These are phyloP conservation scores for Aethina tumida DNA, from an alignment of 1,140 invertebrate species.

Conservation along the genomic window DNA sequence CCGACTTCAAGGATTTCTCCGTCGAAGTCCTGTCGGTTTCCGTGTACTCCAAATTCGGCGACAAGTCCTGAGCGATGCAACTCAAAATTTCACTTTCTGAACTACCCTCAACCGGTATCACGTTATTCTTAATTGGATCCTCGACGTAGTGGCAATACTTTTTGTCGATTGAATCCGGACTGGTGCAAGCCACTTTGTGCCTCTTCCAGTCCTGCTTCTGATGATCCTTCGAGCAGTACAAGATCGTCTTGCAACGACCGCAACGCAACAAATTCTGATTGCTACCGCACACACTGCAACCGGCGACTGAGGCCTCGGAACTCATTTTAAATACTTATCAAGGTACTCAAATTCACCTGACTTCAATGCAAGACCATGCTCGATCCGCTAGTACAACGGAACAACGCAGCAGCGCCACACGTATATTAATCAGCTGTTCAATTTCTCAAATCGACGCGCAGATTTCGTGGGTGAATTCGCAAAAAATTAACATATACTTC, in stretches of 20 bases:
- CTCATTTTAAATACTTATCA: constrained; percentile 25
- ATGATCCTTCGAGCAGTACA: constrained; percentile 65
- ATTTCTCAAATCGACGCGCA: too few relatives aligned
- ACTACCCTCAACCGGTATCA: constrained; percentile 48
- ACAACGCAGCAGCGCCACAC: too few relatives aligned
- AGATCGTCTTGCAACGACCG: constrained; percentile 53
- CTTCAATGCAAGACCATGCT: too few relatives aligned
- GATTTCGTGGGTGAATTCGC: too few relatives aligned
- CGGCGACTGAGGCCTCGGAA: constrained; percentile 8
- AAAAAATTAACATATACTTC: too few relatives aligned
- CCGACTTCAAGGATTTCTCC: constrained; percentile 30
- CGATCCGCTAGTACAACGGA: too few relatives aligned
- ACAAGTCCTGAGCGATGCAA: constrained; percentile 29
- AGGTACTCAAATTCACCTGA: too few relatives aligned
- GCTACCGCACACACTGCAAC: constrained; percentile 57
- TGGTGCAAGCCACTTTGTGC: constrained; percentile 51
- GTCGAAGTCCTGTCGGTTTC: constrained; percentile 29
- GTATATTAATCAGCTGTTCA: too few relatives aligned
- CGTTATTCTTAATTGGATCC: constrained; percentile 1
- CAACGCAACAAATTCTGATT: constrained; percentile 59
- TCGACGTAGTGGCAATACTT: constrained; percentile 16
- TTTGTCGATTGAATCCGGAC: constrained; percentile 11
- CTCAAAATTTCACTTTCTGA: constrained; percentile 57
- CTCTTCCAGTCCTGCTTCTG: constrained; percentile 65
- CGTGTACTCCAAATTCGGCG: constrained; percentile 30